A percentile compares a stretch with the other conserved stretches of the same genome.
phyloP scores from a whole-genome alignment of 30 jellyfish, hydroid and myxozoan species.

The Aurelia aurita region DNA sequence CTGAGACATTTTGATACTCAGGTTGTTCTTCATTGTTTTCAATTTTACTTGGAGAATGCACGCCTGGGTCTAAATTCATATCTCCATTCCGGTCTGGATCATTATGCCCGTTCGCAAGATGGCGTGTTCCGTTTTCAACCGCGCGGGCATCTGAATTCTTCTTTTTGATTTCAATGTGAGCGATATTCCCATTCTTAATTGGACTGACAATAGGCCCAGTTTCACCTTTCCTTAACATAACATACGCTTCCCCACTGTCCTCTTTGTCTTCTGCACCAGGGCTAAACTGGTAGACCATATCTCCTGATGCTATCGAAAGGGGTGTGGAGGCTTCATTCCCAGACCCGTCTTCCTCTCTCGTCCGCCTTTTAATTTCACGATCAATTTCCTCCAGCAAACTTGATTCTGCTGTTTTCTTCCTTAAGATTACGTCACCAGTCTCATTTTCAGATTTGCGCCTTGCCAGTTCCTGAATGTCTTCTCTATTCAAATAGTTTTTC shows the following conservation, averaged over 20 bases:
- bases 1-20: slow-evolving; percentile 17
- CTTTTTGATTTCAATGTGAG: no score
- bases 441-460: slow-evolving; percentile 23
- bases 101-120: not conserved
- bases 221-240: slow-evolving; percentile 50
- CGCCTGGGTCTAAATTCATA: slow-evolving; percentile 53
- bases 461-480: slow-evolving; percentile 39
- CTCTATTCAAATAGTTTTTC: slow-evolving; percentile 42
- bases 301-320: slow-evolving; percentile 22
- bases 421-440: not conserved
- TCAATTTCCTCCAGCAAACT: slow-evolving; percentile 74
- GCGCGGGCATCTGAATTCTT: not conserved
- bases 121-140: not conserved
- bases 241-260: slow-evolving; percentile 44
- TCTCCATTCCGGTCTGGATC: not conserved
- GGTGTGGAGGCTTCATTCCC: slow-evolving; percentile 35
- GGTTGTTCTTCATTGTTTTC: slow-evolving; percentile 18
- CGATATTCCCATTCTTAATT: no score
- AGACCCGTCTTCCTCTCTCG: slow-evolving; percentile 38
- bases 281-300: slow-evolving; percentile 14
- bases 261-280: slow-evolving; percentile 45
- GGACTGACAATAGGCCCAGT: slow-evolving; percentile 30
- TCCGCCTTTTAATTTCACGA: slow-evolving; percentile 55
- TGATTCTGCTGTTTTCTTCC: slow-evolving; percentile 22
- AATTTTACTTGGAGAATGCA: slow-evolving; percentile 46